Base-by-base conservation (phyloP, 2,113 vertebrate genomes). In the Scomber scombrus region DNA sequence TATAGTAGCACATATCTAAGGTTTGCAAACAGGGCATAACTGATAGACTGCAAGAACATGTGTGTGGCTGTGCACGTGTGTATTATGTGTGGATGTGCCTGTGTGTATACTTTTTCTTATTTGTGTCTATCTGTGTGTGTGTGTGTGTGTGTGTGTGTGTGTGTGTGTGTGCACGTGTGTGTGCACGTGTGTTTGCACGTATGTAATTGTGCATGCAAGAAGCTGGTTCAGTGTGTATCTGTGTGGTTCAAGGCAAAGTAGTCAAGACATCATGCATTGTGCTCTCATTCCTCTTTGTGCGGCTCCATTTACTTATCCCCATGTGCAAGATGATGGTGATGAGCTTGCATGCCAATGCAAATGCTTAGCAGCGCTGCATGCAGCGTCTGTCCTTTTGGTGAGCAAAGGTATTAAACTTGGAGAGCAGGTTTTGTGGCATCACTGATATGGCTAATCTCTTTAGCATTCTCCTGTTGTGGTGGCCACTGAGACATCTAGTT, bases 371-470 rank as follows among this genome's bases (percentile, higher is more conserved):
- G 10, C 14, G 58, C 76, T 75, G 71, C 72, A 79, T 81, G 84
- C 82, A 69, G 66, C 31, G 54, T 75, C 47, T 87, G 72, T 85
- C 51, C 75, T 86, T 86, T 86, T 71, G 68, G 68, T 75, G 61
- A 84, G 88, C 70, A 69, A 76, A 82, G 76, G 88, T 88, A 90
- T 89, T 87, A 80, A 76, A 90, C 81, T 74, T 88, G 52, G 83
- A 87, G 71, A 84, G 75, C 40, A 49, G 82, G 73, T 67, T 84
- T 75, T 80, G 69, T 88, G 78, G 82, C 83, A 75, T 56, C 57
- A 64, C 76, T 81, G 78, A 88, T 81, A 84, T 34, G 62, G 85
- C 82, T 90, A 88, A 92, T 92, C 78, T 88, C 70, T 67, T 88
- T 82, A 89, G 77, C 85, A 75, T 88, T 85, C 85, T 77, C 74